Evolutionary conservation across 53 echinoderm and acorn worm species (phyloP), one percentile per base, ranked within the genome.

Genomic region (Stichopus horrens): DNA sequence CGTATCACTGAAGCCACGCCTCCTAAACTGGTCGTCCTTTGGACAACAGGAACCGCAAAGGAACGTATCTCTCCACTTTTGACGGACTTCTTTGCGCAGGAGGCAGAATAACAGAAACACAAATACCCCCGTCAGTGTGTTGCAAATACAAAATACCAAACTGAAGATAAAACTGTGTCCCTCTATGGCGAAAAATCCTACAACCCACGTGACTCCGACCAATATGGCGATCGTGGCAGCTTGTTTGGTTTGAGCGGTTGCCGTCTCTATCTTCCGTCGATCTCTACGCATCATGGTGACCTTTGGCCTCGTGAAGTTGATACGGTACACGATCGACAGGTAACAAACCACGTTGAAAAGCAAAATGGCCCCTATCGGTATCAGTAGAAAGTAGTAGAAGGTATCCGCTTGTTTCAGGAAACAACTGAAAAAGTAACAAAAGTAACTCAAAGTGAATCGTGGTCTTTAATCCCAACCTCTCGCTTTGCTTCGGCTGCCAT

Each of bases 31-130:
- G 18, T 87, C 75, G 8, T 6, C 2, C 20, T 53, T 74, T 19
- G 21, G 7, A n/a, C 54, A 87, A 58, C 74, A 87, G 19, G 56
- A 53, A 0, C 74, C 55, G 74, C 87, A 87, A 4, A 11, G 58
- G 7, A 76, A 9, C 6, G 55, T 87, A 9, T 87, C 8, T 22
- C 5, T 19, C 87, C 87, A 87, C 53, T 37, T 87, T 6, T 74
- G 22, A 5, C 87, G 75, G 37, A 75, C 87, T 58, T 92, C 91
- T 65, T 52, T 84, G 75, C 93, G 76, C 21, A 89, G 86, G 8
- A 93, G 79, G 54, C 93, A 93, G 79, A 96, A 93, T 63, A 96
- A 74, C 4, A 96, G 79, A 76, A 96, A 96, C 4, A 96, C 87
- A 7, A 86, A 68, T 11, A 96, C 81, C 4, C 96, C 96, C 8